Evolutionary conservation across 1,140 invertebrate genomes (phyloP), one percentile per base, ranked within the genome.

Genomic region (Anagrus nilaparvatae): DNA sequence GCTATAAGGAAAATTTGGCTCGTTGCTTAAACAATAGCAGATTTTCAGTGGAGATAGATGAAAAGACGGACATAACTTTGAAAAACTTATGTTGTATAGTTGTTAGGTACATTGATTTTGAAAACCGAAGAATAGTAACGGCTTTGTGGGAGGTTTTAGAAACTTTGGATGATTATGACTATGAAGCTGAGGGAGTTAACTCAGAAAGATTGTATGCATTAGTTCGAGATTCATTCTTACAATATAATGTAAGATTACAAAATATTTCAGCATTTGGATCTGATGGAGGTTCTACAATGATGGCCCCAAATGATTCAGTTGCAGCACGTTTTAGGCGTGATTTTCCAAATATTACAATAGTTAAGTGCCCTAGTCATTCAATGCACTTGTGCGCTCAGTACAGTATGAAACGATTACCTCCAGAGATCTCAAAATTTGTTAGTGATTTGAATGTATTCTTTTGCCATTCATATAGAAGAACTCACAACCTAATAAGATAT

Each of bases 361-460:
- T 53, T 8, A 66, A 62, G 54, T 66, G 58, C 51, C 38, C 63
- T 13, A 63, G 61, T 40, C 61, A 65, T 48, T 63, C 60, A 25
- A 39, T 59, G 17, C 55, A 60, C 33, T 40, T 62, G 13, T 60
- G 54, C 44, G 55, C 52, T 3, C 56, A 49, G 46, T 47, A 61
- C 32, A 56, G 60, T 5, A 61, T 54, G 27, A 59, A 62, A 47
- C 9, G 41, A 39, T 40, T 64, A 24, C 59, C 58, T 8, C 12
- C 43, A 18, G 24, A 42, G 39, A 61, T 61, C 46, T 12, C 24
- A 13, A n/a, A 3, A n/a, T 23, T 8, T 9, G 21, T 19, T 13
- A 23, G 7, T 6, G 7, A 4, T n/a, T 13, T 36, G n/a, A 9
- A 34, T 34, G 7, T 18, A 6, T n/a, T 7, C 19, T 34, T 34